Evolutionary conservation across 2,797 vertebrate genomes (phyloP).

Genomic region (Micromesistius poutassou): DNA sequence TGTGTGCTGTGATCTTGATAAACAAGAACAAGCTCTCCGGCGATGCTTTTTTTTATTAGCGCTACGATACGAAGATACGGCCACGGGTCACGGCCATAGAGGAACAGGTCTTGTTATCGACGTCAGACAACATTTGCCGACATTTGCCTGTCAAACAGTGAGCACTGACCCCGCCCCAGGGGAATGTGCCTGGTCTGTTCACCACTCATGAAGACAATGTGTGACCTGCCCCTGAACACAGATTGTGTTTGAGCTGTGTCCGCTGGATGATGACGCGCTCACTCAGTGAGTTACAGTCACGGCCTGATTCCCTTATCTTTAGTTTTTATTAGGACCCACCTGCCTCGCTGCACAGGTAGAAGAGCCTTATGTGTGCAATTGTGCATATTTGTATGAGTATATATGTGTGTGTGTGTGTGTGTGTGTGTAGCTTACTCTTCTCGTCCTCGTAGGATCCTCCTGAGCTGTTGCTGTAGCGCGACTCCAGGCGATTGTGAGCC

Average conservation of each 20-base stretch:
- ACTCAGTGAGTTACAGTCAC: neutral
- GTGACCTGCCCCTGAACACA: neutral
- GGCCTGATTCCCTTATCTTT: too few species aligned
- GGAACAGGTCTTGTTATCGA: neutral
- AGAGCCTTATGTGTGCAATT: neutral
- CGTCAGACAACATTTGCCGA: too few species aligned
- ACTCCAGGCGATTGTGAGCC: constrained; percentile 94
- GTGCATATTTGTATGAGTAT: neutral
- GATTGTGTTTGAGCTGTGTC: too few species aligned
- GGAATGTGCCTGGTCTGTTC: neutral
- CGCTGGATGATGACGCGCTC: neutral
- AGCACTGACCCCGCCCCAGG: neutral
- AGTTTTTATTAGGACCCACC: neutral
- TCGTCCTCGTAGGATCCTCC: constrained; percentile 98
- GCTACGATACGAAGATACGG: neutral
- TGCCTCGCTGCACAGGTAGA: neutral
- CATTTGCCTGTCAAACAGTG: neutral
- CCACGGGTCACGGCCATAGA: neutral
- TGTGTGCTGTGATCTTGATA: neutral
- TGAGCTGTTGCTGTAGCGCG: constrained; percentile 97
- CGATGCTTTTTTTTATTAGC: neutral
- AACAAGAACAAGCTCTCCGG: neutral
- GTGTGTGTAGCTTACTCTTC: constrained; percentile 81
- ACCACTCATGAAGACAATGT: neutral
- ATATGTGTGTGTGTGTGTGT: constrained; percentile 4